Conservation (phyloP, 2,888 invertebrate genomes). For the Thumatha senex region DNA sequence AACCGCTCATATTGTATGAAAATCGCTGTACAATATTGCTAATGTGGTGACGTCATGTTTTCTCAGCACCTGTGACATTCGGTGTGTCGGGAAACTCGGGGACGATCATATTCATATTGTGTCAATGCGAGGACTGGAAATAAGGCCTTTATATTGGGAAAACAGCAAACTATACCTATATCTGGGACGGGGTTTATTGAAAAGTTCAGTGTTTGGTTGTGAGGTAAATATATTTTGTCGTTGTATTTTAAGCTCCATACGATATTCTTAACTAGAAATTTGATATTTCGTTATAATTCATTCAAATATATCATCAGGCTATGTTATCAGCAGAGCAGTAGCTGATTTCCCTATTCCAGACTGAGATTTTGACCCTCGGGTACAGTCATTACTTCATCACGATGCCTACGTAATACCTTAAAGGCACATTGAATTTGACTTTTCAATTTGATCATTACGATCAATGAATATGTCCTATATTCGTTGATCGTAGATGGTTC, state of each 20-base stretch:
- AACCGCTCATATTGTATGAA: constrained; percentile 37
- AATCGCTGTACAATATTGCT: constrained; percentile 43
- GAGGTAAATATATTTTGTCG: constrained; percentile 9
- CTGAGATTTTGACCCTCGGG: too few species aligned
- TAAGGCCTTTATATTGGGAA: constrained; percentile 41
- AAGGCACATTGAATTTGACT: too few species aligned
- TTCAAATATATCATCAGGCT: too few species aligned
- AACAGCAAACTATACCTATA: constrained; percentile 30
- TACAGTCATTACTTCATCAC: too few species aligned
- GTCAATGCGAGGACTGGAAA: constrained; percentile 29
- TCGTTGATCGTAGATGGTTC: too few species aligned
- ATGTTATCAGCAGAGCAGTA: too few species aligned
- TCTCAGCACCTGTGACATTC: constrained; percentile 40
- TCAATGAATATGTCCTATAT: too few species aligned
- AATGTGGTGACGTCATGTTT: constrained; percentile 39
- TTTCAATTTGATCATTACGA: too few species aligned
- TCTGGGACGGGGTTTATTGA: constrained; percentile 14
- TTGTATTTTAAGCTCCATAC: constrained; percentile 23
- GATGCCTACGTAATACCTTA: too few species aligned
- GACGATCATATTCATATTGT: constrained; percentile 54
- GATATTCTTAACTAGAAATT: too few species aligned
- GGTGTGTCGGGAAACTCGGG: constrained; percentile 31
- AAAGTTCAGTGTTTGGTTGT: constrained; percentile 9
- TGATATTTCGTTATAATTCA: too few species aligned
- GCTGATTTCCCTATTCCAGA: too few species aligned